Conservation (phyloP, 2,113 vertebrate genomes). For the Zosterops borbonicus region DNA sequence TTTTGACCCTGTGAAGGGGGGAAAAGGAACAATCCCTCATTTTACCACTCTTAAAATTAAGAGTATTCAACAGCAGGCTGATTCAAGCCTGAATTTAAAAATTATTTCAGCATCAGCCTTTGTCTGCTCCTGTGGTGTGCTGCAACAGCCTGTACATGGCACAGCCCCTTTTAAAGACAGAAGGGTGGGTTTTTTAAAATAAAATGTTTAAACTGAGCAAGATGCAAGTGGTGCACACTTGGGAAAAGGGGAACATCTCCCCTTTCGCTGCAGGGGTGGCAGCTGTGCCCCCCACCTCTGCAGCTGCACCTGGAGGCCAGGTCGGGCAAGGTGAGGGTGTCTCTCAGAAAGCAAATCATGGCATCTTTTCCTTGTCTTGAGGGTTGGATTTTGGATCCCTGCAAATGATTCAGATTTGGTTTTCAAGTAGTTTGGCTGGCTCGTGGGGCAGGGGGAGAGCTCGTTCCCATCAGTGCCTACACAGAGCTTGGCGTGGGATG, state of each 20-base stretch:
- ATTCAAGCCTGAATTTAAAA: neutral
- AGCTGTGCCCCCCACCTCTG: neutral
- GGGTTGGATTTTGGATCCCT: conserved; percentile 11
- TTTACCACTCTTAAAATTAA: neutral
- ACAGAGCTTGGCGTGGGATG: neutral
- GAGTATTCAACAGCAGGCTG: neutral
- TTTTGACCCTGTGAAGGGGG: neutral
- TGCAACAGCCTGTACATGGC: neutral
- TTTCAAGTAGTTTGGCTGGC: neutral
- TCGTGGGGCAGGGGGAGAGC: fast-evolving
- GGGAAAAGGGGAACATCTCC: neutral
- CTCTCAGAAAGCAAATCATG: neutral
- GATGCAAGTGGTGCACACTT: fast-evolving
- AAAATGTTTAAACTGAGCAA: neutral
- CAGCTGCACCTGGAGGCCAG: neutral
- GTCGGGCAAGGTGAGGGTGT: neutral
- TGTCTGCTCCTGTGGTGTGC: neutral
- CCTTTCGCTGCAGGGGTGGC: neutral
- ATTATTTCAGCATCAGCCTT: neutral
- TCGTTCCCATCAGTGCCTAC: neutral
- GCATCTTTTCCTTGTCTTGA: neutral
- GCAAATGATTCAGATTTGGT: neutral
- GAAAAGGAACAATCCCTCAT: neutral
- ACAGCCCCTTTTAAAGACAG: neutral
- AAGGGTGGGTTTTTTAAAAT: neutral